phyloP scores from a whole-genome alignment of 2,888 invertebrate genomes.

The Chironomus tentans region DNA sequence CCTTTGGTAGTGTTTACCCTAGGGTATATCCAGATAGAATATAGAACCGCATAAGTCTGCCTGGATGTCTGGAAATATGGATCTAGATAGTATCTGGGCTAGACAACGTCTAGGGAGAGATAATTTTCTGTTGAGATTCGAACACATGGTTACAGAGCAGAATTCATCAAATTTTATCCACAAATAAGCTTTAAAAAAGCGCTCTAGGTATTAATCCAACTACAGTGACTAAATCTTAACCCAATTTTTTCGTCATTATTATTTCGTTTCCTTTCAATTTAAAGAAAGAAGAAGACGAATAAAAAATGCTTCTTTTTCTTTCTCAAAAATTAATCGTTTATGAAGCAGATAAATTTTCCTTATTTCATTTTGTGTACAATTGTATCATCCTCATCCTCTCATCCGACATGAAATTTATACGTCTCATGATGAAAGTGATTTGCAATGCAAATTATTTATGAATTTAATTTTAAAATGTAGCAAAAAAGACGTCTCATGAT shows the following conservation, averaged over 20 bases:
- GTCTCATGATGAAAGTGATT: background rate
- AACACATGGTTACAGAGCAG: too few species aligned
- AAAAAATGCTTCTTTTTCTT: background rate
- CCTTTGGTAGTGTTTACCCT: too few species aligned
- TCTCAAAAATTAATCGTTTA: background rate
- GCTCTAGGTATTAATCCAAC: background rate
- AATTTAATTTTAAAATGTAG: background rate
- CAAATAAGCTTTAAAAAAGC: background rate
- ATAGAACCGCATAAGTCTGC: too few species aligned
- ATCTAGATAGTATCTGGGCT: too few species aligned
- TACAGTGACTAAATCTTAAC: background rate
- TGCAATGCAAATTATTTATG: slow-evolving; percentile 1
- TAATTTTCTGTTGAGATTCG: too few species aligned
- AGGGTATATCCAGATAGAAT: too few species aligned
- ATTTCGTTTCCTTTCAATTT: background rate
- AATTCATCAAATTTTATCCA: too few species aligned
- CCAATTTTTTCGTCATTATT: background rate
- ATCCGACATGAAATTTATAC: background rate
- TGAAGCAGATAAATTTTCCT: background rate
- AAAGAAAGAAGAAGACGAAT: background rate
- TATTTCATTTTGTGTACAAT: background rate
- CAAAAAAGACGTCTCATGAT: background rate
- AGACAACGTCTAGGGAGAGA: too few species aligned
- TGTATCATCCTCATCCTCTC: background rate
- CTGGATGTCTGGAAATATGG: too few species aligned